Percentiles rank a stretch among this genome's conserved stretches.
phyloP scores from a whole-genome alignment of 2,113 vertebrate species.

The Apteryx mantelli region DNA sequence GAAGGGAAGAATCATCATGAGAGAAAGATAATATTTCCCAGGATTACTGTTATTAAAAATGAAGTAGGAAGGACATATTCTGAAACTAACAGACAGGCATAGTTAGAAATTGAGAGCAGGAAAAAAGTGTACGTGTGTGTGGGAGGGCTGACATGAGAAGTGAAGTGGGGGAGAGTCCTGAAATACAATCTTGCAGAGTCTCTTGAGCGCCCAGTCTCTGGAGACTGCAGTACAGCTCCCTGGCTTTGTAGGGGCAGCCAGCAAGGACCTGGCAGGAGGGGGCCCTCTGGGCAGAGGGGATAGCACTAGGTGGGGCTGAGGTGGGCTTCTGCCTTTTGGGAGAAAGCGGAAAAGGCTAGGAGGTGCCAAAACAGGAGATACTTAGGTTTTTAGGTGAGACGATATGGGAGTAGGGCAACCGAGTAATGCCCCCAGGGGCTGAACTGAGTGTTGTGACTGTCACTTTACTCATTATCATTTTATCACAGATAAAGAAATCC shows the following conservation, averaged over 20 bases:
- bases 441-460: not conserved
- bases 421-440: not conserved
- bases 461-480: not conserved
- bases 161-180: not conserved
- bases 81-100: not conserved
- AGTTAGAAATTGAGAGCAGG: not conserved
- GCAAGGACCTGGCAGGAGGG: too few relatives aligned
- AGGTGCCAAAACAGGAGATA: fast-evolving
- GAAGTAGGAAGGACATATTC: not conserved
- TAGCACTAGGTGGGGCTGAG: too few relatives aligned
- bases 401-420: not conserved
- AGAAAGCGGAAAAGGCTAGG: not conserved
- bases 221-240: too few relatives aligned
- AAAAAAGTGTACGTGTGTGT: not conserved
- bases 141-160: not conserved
- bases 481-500: not conserved
- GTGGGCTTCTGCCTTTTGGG: not conserved
- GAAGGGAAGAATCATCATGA: not conserved
- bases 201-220: fast-evolving
- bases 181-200: not conserved
- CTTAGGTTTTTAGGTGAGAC: not conserved
- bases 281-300: fast-evolving
- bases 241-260: not conserved
- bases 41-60: too few relatives aligned
- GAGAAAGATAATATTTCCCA: not conserved